Percentiles rank a stretch among this genome's conserved stretches.
Evolutionary conservation across 2,888 invertebrate species (phyloP).

Genomic region (Geophilus truncorum): DNA sequence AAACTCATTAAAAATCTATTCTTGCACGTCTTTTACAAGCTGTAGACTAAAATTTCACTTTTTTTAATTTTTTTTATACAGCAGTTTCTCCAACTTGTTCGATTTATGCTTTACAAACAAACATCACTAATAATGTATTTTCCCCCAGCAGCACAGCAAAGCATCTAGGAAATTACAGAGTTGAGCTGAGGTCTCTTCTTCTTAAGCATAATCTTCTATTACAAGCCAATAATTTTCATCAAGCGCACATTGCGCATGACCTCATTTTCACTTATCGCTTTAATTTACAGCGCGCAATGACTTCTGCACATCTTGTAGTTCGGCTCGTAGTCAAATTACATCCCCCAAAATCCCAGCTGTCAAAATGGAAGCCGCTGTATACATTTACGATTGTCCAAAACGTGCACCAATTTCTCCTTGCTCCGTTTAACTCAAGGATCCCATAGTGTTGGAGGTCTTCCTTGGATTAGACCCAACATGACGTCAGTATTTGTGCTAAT

Average conservation of each 20-base stretch:
- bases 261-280: constrained; percentile 25
- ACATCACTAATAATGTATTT: too few relatives aligned
- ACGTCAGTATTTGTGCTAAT: too few relatives aligned
- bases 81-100: not conserved
- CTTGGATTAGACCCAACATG: too few relatives aligned
- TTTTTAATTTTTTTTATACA: too few relatives aligned
- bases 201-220: constrained; percentile 4
- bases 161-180: not conserved
- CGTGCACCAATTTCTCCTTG: too few relatives aligned
- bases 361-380: constrained; percentile 9
- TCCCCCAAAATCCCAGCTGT: constrained; percentile 20
- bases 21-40: not conserved
- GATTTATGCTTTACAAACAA: not conserved
- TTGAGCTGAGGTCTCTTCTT: not conserved
- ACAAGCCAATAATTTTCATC: constrained; percentile 18
- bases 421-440: too few relatives aligned
- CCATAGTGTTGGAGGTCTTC: too few relatives aligned
- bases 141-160: too few relatives aligned
- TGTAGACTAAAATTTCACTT: not conserved
- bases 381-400: too few relatives aligned
- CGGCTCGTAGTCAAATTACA: constrained; percentile 18
- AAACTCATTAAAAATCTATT: not conserved
- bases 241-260: constrained; percentile 19
- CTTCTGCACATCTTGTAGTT: constrained; percentile 7
- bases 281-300: constrained; percentile 22